These are phyloP conservation scores for Leptodactylus fuscus DNA, from an alignment of 2,113 vertebrate genomes.

Conservation along the genomic window DNA sequence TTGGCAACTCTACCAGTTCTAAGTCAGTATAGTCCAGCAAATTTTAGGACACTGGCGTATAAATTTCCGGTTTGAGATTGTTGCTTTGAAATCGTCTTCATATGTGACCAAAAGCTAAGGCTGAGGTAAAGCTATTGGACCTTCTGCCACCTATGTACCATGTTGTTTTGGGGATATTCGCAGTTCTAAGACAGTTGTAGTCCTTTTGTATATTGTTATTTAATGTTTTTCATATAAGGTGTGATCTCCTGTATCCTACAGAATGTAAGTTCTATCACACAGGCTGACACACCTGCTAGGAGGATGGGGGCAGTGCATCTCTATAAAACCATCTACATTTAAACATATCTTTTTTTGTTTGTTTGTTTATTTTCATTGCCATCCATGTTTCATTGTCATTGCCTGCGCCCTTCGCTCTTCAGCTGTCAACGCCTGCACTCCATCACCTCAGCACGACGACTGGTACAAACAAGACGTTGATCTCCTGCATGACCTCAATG, in stretches of 20 bases:
- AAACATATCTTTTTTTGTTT: constrained; percentile 60
- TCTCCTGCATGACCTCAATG: constrained; percentile 84
- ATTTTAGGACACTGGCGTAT: no score
- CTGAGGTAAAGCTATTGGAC: background rate
- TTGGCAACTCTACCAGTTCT: no score
- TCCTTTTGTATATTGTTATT: background rate
- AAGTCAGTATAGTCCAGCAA: no score
- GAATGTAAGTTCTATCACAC: constrained; percentile 15
- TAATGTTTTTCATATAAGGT: constrained; percentile 23
- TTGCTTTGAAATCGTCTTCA: background rate
- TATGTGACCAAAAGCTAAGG: background rate
- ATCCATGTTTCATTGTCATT: constrained; percentile 61
- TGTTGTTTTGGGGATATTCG: background rate
- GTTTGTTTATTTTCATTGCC: constrained; percentile 58
- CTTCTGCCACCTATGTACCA: background rate
- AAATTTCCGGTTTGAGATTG: background rate
- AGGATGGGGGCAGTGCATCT: constrained; percentile 52
- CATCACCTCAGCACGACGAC: constrained; percentile 75
- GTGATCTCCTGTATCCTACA: constrained; percentile 43
- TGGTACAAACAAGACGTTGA: constrained; percentile 81
- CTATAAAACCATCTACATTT: constrained; percentile 58
- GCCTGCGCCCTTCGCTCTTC: constrained; percentile 64
- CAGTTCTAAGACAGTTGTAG: background rate
- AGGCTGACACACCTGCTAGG: constrained; percentile 47
- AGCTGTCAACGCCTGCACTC: constrained; percentile 75